phyloP scores from a whole-genome alignment of 2,888 invertebrate species.

The Erpobdella octoculata region DNA sequence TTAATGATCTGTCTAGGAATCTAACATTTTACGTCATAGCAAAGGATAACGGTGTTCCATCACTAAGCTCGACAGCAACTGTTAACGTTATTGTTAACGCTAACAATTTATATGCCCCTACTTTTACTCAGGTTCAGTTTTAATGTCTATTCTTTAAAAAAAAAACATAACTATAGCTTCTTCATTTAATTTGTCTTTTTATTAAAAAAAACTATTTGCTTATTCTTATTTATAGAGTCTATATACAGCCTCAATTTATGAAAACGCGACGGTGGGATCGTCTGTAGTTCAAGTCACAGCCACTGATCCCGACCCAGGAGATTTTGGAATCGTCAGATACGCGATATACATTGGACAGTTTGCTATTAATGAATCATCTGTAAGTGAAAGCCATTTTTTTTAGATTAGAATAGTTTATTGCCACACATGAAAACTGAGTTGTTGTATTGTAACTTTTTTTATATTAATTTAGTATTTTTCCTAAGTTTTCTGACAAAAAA shows the following conservation, averaged over 20 bases:
- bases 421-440: too few species aligned
- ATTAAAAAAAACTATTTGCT: background rate
- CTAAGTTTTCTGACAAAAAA: too few species aligned
- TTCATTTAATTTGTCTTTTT: background rate
- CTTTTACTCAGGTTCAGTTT: conserved; percentile 55
- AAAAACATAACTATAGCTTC: background rate
- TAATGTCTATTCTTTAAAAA: conserved; percentile 8
- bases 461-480: too few species aligned
- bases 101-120: conserved; percentile 78
- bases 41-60: conserved; percentile 78
- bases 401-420: too few species aligned
- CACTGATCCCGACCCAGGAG: conserved; percentile 55
- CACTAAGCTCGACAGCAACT: conserved; percentile 68
- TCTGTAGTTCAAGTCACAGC: conserved; percentile 41
- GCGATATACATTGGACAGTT: too few species aligned
- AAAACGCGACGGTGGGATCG: conserved; percentile 39
- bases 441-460: too few species aligned
- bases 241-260: conserved; percentile 30
- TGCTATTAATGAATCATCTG: background rate
- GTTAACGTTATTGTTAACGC: conserved; percentile 71
- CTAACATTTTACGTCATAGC: conserved; percentile 73
- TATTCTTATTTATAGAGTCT: conserved; percentile 19
- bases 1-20: conserved; percentile 72
- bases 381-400: background rate
- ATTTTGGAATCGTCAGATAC: conserved; percentile 71